Evolutionary conservation across 2,888 invertebrate species (phyloP).

Genomic region (Buathra laborator): DNA sequence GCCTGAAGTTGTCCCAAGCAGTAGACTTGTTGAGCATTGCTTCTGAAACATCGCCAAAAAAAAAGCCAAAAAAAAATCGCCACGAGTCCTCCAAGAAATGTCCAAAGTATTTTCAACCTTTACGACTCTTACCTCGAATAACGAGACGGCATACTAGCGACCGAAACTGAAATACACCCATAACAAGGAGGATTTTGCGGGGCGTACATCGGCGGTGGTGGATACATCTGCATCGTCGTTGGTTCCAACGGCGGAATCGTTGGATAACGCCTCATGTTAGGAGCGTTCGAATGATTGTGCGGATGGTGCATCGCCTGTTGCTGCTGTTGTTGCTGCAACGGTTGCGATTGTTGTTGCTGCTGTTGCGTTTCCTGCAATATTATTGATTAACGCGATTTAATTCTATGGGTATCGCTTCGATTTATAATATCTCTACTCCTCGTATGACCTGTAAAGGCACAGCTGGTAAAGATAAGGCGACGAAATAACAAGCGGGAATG

Average conservation of each 20-base stretch:
- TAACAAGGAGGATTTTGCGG: conserved; percentile 82
- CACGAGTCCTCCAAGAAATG: background rate
- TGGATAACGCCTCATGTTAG: conserved; percentile 81
- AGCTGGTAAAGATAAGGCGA: conserved; percentile 41
- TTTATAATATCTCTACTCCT: conserved; percentile 24
- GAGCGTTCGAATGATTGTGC: conserved; percentile 78
- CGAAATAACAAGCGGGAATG: conserved; percentile 53
- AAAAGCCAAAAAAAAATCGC: too few species aligned
- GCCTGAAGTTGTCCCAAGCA: conserved; percentile 86
- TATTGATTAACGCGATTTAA: conserved; percentile 31
- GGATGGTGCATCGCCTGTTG: conserved; percentile 80
- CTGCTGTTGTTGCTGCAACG: conserved; percentile 76
- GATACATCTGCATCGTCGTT: conserved; percentile 82
- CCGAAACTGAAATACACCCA: conserved; percentile 82
- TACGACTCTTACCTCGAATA: conserved; percentile 79
- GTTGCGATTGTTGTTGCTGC: conserved; percentile 42
- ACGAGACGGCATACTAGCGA: conserved; percentile 81
- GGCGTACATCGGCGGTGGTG: conserved; percentile 81
- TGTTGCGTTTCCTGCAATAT: conserved; percentile 47
- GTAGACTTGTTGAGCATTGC: conserved; percentile 82
- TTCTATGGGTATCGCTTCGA: background rate
- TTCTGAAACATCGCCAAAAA: conserved; percentile 70
- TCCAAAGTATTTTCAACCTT: background rate
- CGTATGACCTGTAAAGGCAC: conserved; percentile 48
- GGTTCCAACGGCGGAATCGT: conserved; percentile 80